A percentile compares a stretch with the other conserved stretches of the same genome.
Evolutionary conservation across 1,140 invertebrate genomes (phyloP).

Genomic region (Pogonomyrmex californicus): DNA sequence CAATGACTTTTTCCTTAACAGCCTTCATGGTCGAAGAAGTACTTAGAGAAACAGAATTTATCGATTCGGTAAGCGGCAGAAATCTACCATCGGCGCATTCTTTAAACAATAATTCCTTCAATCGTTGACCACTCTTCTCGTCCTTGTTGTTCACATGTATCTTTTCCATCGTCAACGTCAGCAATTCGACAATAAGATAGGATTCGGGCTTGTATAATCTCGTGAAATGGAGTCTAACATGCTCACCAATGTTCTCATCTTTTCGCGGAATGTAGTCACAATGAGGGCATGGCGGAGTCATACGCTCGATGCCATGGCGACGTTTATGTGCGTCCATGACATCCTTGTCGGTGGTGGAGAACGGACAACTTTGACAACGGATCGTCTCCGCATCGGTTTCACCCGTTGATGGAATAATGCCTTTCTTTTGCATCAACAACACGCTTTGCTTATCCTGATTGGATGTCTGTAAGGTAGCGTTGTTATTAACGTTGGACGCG

Average conservation of each 20-base stretch:
- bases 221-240: constrained; percentile 93
- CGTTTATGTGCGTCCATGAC: constrained; percentile 92
- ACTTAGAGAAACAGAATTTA: constrained; percentile 66
- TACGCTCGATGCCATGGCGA: constrained; percentile 90
- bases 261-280: constrained; percentile 94
- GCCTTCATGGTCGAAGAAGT: constrained; percentile 76
- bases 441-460: constrained; percentile 85
- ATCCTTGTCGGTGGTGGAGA: constrained; percentile 91
- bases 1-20: constrained; percentile 86
- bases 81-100: constrained; percentile 84
- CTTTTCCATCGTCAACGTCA: constrained; percentile 86
- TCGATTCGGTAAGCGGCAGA: constrained; percentile 71
- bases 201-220: constrained; percentile 89
- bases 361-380: constrained; percentile 93
- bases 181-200: constrained; percentile 88
- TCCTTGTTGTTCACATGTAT: constrained; percentile 78
- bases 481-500: not conserved
- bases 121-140: constrained; percentile 74
- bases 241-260: constrained; percentile 92
- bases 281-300: constrained; percentile 91
- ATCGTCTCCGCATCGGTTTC: constrained; percentile 81
- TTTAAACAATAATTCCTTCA: constrained; percentile 80
- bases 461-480: constrained; percentile 60
- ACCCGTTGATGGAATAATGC: constrained; percentile 82
- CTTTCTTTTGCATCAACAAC: constrained; percentile 86